Evolutionary conservation across 2,797 vertebrate species (phyloP), one percentile per base, ranked within the genome.

Genomic region (Euthynnus affinis): DNA sequence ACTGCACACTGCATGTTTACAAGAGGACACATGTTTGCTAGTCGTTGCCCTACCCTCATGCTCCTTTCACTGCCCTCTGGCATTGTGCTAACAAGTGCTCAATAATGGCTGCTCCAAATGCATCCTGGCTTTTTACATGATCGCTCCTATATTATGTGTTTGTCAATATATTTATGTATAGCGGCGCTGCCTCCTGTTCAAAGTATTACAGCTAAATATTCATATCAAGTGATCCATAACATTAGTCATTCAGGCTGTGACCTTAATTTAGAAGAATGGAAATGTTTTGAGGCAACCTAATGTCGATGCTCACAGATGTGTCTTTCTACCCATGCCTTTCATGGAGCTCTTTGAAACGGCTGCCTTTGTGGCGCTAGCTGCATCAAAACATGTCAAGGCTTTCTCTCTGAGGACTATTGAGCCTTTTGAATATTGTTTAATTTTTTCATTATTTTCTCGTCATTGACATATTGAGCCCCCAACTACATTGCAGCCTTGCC

Each of bases 261-360:
- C 83, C 83, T 86, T 83, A 48, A 84, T 86, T 87, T 72, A 78
- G 57, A 82, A 53, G 57, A 88, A 70, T 64, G 15, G 57, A 14
- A 46, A 83, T 78, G 68, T 75, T 86, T 75, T 40, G 76, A 76
- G n/a, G 81, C 65, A 52, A 69, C 51, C 51, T 51, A 69, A 76
- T 60, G 69, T 66, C 67, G 74, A 23, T n/a, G n/a, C 42, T 68
- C 59, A 79, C 71, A 81, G 77, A 72, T 75, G 67, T 23, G 46
- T 42, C 63, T 84, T 85, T 80, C 55, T 73, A 65, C 56, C 59
- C 9, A 1, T 53, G 58, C 57, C 81, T 87, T 88, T 86, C 80
- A 85, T 62, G 60, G 67, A 63, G 77, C 32, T 58, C 70, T 89
- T 83, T 87, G 77, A 88, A 88, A 84, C n/a, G 8, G 9, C 25